Evolutionary conservation across 2,113 vertebrate genomes (phyloP).

Genomic region (Hiodon alosoides): DNA sequence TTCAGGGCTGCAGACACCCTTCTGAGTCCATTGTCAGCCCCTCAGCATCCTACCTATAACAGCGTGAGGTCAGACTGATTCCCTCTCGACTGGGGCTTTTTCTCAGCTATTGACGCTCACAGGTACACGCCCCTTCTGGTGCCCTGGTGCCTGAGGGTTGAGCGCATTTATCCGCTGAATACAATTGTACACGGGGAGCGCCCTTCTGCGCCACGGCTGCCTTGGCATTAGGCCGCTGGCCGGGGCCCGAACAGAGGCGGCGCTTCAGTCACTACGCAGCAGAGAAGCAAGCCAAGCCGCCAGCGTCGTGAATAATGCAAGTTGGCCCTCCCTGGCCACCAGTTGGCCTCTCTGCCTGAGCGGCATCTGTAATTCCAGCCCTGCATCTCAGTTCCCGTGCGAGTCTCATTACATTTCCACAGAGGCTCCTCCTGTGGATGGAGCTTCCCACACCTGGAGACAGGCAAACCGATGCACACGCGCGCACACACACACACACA

Average conservation of each 20-base stretch:
- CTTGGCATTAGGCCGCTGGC: neutral
- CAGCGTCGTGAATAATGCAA: neutral
- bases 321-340: neutral
- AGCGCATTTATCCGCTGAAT: neutral
- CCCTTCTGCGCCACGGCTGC: neutral
- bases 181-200: neutral
- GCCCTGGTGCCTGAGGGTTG: neutral
- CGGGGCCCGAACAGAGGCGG: neutral
- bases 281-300: no score
- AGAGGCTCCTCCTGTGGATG: neutral
- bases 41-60: neutral
- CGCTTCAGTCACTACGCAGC: neutral
- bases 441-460: neutral
- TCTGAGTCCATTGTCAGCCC: neutral
- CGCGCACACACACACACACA: constrained; percentile 14
- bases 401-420: constrained; percentile 1
- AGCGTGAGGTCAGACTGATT: neutral
- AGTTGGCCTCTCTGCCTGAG: neutral
- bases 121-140: neutral
- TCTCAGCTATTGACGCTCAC: neutral
- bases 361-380: constrained; percentile 20
- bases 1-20: neutral
- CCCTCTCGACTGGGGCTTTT: neutral
- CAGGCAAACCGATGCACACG: neutral
- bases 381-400: neutral